A percentile compares a stretch with the other conserved stretches of the same genome.
Evolutionary conservation across 1,140 invertebrate genomes (phyloP).

Genomic region (Eriosoma lanigerum): DNA sequence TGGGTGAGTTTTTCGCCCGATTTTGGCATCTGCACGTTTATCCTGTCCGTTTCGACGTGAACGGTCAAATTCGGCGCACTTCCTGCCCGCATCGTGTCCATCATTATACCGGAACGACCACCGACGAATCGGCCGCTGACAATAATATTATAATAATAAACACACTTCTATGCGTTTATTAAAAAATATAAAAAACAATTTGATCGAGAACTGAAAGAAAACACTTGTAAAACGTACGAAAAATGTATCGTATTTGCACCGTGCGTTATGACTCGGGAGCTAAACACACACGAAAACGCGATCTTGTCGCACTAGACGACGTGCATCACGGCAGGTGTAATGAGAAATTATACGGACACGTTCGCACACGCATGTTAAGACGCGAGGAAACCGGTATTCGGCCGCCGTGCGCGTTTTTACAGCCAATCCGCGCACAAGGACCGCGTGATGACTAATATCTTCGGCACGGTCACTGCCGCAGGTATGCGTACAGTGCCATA

Average conservation of each 20-base stretch:
- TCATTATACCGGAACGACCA: background rate
- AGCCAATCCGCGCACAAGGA: constrained; percentile 15
- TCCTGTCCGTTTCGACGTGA: constrained; percentile 14
- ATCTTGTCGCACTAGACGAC: too few species aligned
- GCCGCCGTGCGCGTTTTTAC: background rate
- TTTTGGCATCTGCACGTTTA: background rate
- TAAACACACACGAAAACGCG: too few species aligned
- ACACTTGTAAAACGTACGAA: too few species aligned
- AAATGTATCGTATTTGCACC: too few species aligned
- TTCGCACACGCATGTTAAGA: background rate
- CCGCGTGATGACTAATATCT: constrained; percentile 51
- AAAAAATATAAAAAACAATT: too few species aligned
- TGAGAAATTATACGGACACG: background rate
- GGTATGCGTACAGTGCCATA: too few species aligned
- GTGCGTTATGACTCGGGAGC: too few species aligned
- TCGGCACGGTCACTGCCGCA: constrained; percentile 3
- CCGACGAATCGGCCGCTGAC: too few species aligned
- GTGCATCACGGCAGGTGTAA: background rate
- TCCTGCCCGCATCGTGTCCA: constrained; percentile 33
- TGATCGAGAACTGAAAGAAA: too few species aligned
- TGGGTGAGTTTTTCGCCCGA: constrained; percentile 23
- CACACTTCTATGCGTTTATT: too few species aligned
- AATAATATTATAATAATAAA: too few species aligned
- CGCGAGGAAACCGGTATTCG: constrained; percentile 37
- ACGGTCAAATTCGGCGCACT: constrained; percentile 41